phyloP scores from a whole-genome alignment of 2,113 vertebrate species.

The Clinocottus analis region DNA sequence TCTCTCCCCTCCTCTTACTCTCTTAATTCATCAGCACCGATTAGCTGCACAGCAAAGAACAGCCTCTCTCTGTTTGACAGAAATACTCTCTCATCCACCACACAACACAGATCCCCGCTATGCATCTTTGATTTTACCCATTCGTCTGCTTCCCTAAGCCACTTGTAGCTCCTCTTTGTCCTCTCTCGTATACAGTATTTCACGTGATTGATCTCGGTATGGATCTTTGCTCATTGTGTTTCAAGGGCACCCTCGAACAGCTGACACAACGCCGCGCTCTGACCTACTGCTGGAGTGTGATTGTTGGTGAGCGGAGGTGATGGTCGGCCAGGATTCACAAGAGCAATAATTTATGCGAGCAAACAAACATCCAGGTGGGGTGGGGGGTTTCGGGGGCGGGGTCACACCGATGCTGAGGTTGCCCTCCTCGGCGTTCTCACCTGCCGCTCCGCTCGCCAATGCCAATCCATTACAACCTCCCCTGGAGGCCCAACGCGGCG shows the following conservation, averaged over 20 bases:
- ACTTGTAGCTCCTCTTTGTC: slow-evolving; percentile 25
- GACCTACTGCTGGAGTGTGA: background rate
- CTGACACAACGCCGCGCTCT: background rate
- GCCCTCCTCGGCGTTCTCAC: slow-evolving; percentile 51
- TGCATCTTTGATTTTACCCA: slow-evolving; percentile 9
- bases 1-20: background rate
- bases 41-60: slow-evolving; percentile 35
- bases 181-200: slow-evolving; percentile 8
- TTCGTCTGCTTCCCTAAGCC: background rate
- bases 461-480: slow-evolving; percentile 55
- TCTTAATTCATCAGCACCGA: slow-evolving; percentile 58
- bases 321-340: slow-evolving; percentile 22
- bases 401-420: slow-evolving; percentile 36
- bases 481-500: slow-evolving; percentile 50
- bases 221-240: background rate
- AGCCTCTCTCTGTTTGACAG: slow-evolving; percentile 45
- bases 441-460: slow-evolving; percentile 58
- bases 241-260: slow-evolving; percentile 11
- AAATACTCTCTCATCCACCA: slow-evolving; percentile 10
- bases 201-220: slow-evolving; percentile 26
- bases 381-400: slow-evolving; percentile 25
- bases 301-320: slow-evolving; percentile 2
- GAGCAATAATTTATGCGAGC: slow-evolving; percentile 44
- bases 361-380: slow-evolving; percentile 45
- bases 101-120: background rate